A percentile compares a stretch with the other conserved stretches of the same genome.
phyloP scores from a whole-genome alignment of 2,797 vertebrate genomes.

The Brachymystax lenok region DNA sequence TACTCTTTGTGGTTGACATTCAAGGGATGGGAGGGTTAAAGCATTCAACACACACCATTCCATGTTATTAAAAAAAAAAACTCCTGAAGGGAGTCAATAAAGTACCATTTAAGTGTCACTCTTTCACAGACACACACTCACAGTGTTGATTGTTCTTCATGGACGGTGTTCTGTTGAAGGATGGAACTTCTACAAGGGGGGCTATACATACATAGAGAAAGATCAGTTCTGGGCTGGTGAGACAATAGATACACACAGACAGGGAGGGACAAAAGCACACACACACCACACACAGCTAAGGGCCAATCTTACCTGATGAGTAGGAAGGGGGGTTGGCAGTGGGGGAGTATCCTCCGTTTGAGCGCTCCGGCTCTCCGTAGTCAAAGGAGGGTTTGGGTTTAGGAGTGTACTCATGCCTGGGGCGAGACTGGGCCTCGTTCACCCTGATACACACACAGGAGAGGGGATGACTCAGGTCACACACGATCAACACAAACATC shows the following conservation, averaged over 20 bases:
- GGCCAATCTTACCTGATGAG: slow-evolving; percentile 53
- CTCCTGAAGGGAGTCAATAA: neutral
- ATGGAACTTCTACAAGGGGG: slow-evolving; percentile 23
- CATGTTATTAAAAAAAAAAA: neutral
- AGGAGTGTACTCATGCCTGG: slow-evolving; percentile 82
- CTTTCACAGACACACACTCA: slow-evolving; percentile 53
- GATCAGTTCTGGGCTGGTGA: neutral
- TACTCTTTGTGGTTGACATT: neutral
- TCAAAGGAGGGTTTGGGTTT: slow-evolving; percentile 83
- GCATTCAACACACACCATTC: neutral
- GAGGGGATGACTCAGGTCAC: neutral
- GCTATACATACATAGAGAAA: neutral
- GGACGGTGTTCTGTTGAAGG: slow-evolving; percentile 57
- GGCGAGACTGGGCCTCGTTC: slow-evolving; percentile 82
- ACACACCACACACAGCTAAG: slow-evolving; percentile 3
- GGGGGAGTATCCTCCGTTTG: slow-evolving; percentile 84
- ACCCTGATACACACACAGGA: slow-evolving; percentile 71
- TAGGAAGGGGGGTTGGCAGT: slow-evolving; percentile 61
- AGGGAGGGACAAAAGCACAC: neutral
- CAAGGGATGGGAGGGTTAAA: neutral
- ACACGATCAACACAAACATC: neutral
- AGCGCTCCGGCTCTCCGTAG: slow-evolving; percentile 77
- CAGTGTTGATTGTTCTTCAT: slow-evolving; percentile 55
- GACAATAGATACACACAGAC: neutral
- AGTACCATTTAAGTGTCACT: slow-evolving; percentile 18